Conservation (phyloP, 1,140 invertebrate genomes). For the Ditylenchus dipsaci region DNA sequence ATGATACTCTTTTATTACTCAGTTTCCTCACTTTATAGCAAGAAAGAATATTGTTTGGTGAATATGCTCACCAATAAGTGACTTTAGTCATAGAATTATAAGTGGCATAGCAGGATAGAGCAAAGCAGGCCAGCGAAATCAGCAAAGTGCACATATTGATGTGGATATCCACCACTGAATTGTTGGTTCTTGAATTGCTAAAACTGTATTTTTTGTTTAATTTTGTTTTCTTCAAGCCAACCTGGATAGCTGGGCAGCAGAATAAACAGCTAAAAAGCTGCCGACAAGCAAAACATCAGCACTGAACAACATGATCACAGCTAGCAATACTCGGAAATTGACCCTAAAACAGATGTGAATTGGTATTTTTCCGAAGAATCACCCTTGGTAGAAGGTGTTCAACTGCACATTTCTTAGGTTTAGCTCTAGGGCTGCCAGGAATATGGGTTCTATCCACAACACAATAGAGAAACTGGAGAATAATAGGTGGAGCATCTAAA, state of each 20-base stretch:
- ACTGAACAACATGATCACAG: not conserved
- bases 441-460: constrained; percentile 14
- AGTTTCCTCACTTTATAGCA: no score
- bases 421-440: constrained; percentile 7
- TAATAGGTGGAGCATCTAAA: constrained; percentile 2
- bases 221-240: no score
- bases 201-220: no score
- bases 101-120: constrained; percentile 1
- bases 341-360: not conserved
- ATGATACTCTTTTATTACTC: no score
- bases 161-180: constrained; percentile 4
- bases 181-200: not conserved
- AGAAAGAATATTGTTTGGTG: no score
- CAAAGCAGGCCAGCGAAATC: not conserved
- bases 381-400: constrained; percentile 14
- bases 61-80: not conserved
- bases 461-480: constrained; percentile 7
- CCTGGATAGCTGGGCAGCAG: not conserved
- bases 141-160: constrained; percentile 12
- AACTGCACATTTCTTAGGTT: constrained; percentile 14
- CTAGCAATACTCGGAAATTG: not conserved
- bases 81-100: constrained; percentile 16
- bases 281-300: not conserved
- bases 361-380: not conserved
- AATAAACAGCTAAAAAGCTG: constrained; percentile 6